Evolutionary conservation across 2,797 vertebrate genomes (phyloP), one percentile per base, ranked within the genome.

Genomic region (Siniperca scherzeri): DNA sequence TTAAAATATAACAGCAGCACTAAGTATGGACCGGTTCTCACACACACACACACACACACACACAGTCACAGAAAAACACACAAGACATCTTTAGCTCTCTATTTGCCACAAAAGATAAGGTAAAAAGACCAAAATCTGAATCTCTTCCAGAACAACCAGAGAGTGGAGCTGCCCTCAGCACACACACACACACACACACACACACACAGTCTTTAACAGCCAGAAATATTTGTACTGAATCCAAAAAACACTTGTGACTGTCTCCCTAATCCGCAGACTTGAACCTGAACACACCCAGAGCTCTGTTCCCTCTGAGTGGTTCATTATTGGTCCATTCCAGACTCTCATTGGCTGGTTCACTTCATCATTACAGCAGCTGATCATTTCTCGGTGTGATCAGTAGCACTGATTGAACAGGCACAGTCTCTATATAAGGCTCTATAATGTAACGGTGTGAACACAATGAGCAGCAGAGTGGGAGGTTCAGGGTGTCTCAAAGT

Each of bases 1-100:
- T 95, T 94, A 95, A 92, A 93, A 94, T 88, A 92, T 85, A 91
- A 89, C 86, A 89, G 87, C 66, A 61, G 82, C 83, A 81, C 79
- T 78, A 84, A 85, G 82, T 84, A 89, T 80, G 82, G 71, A 85
- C 83, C 21, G 14, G 77, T 46, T 77, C 67, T 50, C 40, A 1
- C 55, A 2, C 50, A 53, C 56, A 76, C 62, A 86, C 77, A 75
- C 77, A 82, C 61, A 70, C 71, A 68, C 70, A 61, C 69, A 78
- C 71, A 86, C 81, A 72, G 76, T 84, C 52, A 77, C 82, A 68
- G 65, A 68, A 48, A 80, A 46, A 65, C 40, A 71, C 65, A 77
- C 55, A 25, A 14, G 6, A 61, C 62, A 69, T 67, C 61, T 68
- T 80, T n/a, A 68, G 79, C 77, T 70, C 70, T 69, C 55, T 74